Evolutionary conservation across 1,140 invertebrate genomes (phyloP), one percentile per base, ranked within the genome.

Genomic region (Neodiprion lecontei): DNA sequence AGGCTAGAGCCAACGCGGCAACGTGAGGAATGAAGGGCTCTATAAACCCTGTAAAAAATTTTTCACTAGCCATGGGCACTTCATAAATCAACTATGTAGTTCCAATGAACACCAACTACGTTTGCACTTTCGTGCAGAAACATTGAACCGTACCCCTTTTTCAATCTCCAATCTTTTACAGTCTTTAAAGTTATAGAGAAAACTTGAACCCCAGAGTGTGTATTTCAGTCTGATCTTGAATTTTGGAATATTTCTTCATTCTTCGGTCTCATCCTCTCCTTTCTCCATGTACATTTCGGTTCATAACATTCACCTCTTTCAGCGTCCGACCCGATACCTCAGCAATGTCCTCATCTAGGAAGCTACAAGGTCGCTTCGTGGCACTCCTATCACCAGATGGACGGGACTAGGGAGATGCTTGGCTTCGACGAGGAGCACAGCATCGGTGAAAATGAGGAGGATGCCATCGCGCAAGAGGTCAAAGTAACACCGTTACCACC

Each of bases 301-400:
- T 65, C 65, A 66, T 10, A 28, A 50, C 68, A 7, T 53, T 61
- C 5, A 49, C 8, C 47, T 21, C 4, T 77, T 83, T 21, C 78
- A 88, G 87, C 86, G 4, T 80, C 84, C 21, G 85, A 87, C 28
- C 86, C 84, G 9, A 81, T 80, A 76, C 84, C 84, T 9, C 77
- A 81, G 17, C 83, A 87, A 61, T 87, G 87, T 66, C 87, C 87
- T 0, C 83, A 81, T 70, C 76, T 87, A 4, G 87, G 87, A 4
- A 86, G 85, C 23, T 88, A 87, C 74, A 81, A 86, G 23, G 83
- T 88, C 9, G 81, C 86, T 28, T 87, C 84, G 40, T 79, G 86
- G 28, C 79, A 82, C 76, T 82, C 80, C 9, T 77, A 82, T 7
- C 79, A 81, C 17, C 75, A 67, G 0, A 68, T 50, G 14, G 81